Evolutionary conservation across 2,797 vertebrate species (phyloP), one percentile per base, ranked within the genome.

Genomic region (Sylvilagus floridanus): DNA sequence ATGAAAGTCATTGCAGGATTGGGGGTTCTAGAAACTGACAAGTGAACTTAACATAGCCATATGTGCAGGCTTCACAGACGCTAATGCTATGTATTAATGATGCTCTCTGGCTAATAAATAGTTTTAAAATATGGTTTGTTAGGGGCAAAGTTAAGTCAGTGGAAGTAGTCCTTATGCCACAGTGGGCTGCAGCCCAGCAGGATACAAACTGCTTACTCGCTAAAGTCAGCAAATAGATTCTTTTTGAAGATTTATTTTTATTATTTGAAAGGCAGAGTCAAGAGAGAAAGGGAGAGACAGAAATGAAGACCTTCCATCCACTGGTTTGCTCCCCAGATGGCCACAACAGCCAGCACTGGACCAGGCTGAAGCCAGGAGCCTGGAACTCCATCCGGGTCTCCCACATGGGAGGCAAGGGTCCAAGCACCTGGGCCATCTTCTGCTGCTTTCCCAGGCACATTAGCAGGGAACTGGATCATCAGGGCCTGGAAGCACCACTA

Each of bases 61-160:
- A 71, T 28, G 60, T 93, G 50, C 69, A 96, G 73, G 52, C 83
- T 96, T 96, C 62, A 93, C 14, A 9, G 75, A 90, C 68, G 30
- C 89, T 81, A 90, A 32, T 10, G 0, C 79, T 79, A 69, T 65
- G 54, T 85, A 78, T 84, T 91, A 96, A 83, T 62, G 84, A 94
- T 60, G 66, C 47, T 92, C 19, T 93, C 69, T 89, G 65, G 84
- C 65, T 96, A 96, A 94, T 68, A 96, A 92, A 84, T 87, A 79
- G 95, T 97, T 96, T 91, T 32, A 91, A 91, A 96, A 77, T 84
- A 60, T 87, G 78, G 50, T 88, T 94, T 95, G 84, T 96, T 84
- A 90, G 89, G 87, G 73, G 68, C 89, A 84, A 76, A 93, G 93
- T 96, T 62, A 88, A 95, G 93, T 96, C 85, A 89, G 2, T 94